phyloP scores from a whole-genome alignment of 2,113 vertebrate species.

The Heliornis fulica region DNA sequence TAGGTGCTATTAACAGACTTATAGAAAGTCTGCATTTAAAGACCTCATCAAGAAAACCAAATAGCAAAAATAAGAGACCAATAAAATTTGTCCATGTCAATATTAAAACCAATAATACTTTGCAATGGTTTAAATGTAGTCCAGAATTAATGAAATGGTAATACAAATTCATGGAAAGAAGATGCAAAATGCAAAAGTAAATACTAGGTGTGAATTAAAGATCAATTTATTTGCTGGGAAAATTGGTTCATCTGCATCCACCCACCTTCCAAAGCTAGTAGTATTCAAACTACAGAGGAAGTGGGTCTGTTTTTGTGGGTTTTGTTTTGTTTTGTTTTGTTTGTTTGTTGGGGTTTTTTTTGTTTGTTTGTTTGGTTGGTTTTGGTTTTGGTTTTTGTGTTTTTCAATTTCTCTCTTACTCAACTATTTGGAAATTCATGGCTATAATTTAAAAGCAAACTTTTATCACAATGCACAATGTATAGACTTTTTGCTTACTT shows the following conservation, averaged over 20 bases:
- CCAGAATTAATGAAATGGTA: background rate
- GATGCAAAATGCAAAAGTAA: background rate
- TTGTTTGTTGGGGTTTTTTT: too few species aligned
- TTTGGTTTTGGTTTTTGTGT: too few species aligned
- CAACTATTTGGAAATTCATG: background rate
- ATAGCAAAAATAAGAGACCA: background rate
- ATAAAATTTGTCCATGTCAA: background rate
- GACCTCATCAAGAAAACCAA: background rate
- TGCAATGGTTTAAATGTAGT: background rate
- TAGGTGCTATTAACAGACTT: background rate
- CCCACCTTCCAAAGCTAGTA: background rate
- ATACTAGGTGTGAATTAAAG: background rate
- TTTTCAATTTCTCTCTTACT: background rate
- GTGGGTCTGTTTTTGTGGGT: too few species aligned
- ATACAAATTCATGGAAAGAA: background rate
- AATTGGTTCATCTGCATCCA: background rate
- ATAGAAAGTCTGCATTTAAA: background rate
- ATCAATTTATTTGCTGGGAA: background rate
- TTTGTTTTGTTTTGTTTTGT: too few species aligned
- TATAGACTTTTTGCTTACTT: background rate
- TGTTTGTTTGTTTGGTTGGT: too few species aligned
- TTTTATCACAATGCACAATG: background rate
- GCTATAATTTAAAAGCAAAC: background rate
- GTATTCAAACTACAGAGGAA: background rate
- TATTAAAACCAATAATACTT: background rate